Base-by-base conservation (phyloP, 2,888 invertebrate species). In the Boloria euphrosyne region DNA sequence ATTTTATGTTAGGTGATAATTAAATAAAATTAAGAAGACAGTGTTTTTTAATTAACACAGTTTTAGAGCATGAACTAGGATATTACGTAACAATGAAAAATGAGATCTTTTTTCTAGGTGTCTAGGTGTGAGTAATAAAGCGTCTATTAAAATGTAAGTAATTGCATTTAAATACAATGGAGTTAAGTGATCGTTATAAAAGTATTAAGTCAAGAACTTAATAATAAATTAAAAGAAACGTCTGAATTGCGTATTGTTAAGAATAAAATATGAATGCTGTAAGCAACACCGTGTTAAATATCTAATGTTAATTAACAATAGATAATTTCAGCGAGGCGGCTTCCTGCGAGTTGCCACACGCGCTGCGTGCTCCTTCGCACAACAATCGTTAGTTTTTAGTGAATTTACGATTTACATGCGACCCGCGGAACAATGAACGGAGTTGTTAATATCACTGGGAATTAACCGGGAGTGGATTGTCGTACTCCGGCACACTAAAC, bases 401-500 rank as follows among this genome's bases (percentile, higher is more conserved):
- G 80, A 83, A 89, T 87, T 85, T 87, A 84, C 89, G 87, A 89
- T 88, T 86, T 89, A 85, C 89, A 89, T 86, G 79, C 81, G 74
- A 73, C 78, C 77, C 70, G 73, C 72, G 76, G 82, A 85, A 90
- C 89, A 91, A 90, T 89, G 81, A 81, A 71, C 75, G 73, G 83
- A 84, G 83, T 82, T 80, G 83, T 82, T 87, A 87, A 89, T 88
- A 90, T 86, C 88, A 79, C 79, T 83, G 86, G 80, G 90, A 88
- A 90, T 90, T 88, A 91, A 87, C 89, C 90, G 89, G 89, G 85
- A 88, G 86, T 80, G 89, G 87, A 86, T 90, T 88, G 90, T 89
- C 87, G 87, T 87, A 82, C 82, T 82, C 85, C 82, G 77, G 80
- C 82, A 87, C 88, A 86, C 84, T 89, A 89, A 90, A 91, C 90